Conservation (phyloP, 2,113 vertebrate species). For the Maccullochella peelii region DNA sequence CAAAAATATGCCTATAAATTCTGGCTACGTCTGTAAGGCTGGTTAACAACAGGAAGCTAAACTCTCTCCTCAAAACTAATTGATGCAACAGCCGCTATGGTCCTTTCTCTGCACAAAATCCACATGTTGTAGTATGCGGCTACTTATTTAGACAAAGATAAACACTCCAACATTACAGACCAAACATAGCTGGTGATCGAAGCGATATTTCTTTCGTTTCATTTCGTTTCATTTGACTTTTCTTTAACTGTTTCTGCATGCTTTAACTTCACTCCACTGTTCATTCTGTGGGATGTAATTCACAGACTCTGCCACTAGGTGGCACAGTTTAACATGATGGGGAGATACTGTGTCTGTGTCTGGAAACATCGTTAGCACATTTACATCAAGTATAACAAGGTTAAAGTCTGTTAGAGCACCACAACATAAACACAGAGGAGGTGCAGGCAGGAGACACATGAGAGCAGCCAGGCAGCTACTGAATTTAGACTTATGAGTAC, state of each 20-base stretch:
- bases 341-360: conserved; percentile 40
- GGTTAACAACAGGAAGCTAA: not conserved
- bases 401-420: conserved; percentile 14
- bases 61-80: not conserved
- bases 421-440: conserved; percentile 16
- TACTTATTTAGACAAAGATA: not conserved
- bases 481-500: too few relatives aligned
- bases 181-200: not conserved
- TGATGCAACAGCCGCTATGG: not conserved
- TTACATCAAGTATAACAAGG: not conserved
- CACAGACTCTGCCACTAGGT: conserved; percentile 12
- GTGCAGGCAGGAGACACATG: conserved; percentile 8
- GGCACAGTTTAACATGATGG: not conserved
- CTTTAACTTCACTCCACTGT: not conserved
- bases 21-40: not conserved
- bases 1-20: not conserved
- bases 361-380: conserved; percentile 2
- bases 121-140: not conserved
- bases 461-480: conserved; percentile 55
- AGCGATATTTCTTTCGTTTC: too few relatives aligned
- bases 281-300: not conserved
- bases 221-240: not conserved
- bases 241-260: not conserved
- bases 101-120: not conserved
- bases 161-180: not conserved